Evolutionary conservation across 2,888 invertebrate genomes (phyloP).

Genomic region (Andrena marginata): DNA sequence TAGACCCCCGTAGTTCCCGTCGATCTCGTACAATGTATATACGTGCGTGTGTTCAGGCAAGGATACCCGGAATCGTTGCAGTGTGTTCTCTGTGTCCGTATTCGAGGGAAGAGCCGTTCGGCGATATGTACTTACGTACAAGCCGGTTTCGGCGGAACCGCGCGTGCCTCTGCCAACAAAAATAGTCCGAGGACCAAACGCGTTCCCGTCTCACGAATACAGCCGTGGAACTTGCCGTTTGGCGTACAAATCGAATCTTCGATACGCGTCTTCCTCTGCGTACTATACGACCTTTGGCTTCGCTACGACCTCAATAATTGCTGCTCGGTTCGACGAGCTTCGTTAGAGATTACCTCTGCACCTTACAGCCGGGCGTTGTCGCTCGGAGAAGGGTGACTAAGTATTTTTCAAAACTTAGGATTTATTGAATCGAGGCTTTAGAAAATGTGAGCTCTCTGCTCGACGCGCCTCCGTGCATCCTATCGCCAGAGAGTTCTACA

Average conservation of each 20-base stretch:
- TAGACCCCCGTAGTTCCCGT: conserved; percentile 43
- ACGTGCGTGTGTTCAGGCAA: neutral
- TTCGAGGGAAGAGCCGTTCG: conserved; percentile 27
- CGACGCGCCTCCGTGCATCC: conserved; percentile 8
- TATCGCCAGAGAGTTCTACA: conserved; percentile 51
- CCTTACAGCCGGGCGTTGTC: too few species aligned
- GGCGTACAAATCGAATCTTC: conserved; percentile 18
- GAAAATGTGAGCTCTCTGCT: neutral
- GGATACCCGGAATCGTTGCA: conserved; percentile 19
- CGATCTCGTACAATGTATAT: conserved; percentile 40
- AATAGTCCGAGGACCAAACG: conserved; percentile 42
- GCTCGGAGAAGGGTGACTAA: too few species aligned
- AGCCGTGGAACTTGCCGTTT: neutral
- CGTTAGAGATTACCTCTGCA: too few species aligned
- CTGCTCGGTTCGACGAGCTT: too few species aligned
- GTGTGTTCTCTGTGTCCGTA: conserved; percentile 15
- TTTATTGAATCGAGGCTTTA: too few species aligned
- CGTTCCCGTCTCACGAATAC: neutral
- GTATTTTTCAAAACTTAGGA: too few species aligned
- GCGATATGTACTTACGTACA: conserved; percentile 18
- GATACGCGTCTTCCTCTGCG: neutral
- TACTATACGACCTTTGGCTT: neutral
- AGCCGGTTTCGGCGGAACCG: conserved; percentile 48
- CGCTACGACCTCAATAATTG: neutral
- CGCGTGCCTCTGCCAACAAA: conserved; percentile 49